These are phyloP conservation scores for Melanerpes formicivorus DNA, from an alignment of 2,113 vertebrate genomes.

Conservation along the genomic window DNA sequence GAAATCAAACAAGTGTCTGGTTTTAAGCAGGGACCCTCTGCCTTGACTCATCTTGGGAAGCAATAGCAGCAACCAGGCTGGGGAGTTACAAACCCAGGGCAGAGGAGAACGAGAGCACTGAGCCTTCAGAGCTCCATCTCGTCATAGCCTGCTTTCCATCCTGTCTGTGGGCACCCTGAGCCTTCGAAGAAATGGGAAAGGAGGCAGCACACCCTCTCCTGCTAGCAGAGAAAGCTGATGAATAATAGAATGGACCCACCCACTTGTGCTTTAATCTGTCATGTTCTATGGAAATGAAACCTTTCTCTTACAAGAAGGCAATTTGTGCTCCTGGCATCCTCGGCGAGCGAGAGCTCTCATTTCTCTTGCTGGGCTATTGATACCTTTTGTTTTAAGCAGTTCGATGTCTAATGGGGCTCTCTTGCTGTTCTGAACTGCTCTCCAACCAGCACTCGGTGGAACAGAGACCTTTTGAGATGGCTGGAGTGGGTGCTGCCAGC, in stretches of 20 bases:
- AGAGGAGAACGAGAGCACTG: accelerated
- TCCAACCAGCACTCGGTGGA: accelerated
- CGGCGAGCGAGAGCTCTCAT: not conserved
- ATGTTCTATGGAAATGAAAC: conserved; percentile 65
- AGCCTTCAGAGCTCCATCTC: not conserved
- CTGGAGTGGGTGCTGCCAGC: not conserved
- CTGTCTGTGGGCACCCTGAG: conserved; percentile 19
- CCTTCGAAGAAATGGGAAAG: conserved; percentile 54
- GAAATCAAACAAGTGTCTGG: not conserved
- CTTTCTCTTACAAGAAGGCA: conserved; percentile 60
- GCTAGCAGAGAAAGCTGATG: conserved; percentile 44
- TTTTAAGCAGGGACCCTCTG: not conserved
- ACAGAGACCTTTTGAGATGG: not conserved
- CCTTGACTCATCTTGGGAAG: not conserved
- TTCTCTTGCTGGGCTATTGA: conserved; percentile 38
- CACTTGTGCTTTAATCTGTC: conserved; percentile 61
- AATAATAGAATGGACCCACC: conserved; percentile 70
- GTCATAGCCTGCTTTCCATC: not conserved
- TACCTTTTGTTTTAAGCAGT: conserved; percentile 42
- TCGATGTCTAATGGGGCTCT: not conserved
- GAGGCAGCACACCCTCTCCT: conserved; percentile 18
- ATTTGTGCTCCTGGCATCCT: conserved; percentile 58
- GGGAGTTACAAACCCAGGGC: not conserved
- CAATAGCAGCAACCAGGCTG: not conserved
- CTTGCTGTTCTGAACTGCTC: not conserved